Evolutionary conservation across 1,140 invertebrate species (phyloP), one percentile per base, ranked within the genome.

Genomic region (Zaprionus capensis): DNA sequence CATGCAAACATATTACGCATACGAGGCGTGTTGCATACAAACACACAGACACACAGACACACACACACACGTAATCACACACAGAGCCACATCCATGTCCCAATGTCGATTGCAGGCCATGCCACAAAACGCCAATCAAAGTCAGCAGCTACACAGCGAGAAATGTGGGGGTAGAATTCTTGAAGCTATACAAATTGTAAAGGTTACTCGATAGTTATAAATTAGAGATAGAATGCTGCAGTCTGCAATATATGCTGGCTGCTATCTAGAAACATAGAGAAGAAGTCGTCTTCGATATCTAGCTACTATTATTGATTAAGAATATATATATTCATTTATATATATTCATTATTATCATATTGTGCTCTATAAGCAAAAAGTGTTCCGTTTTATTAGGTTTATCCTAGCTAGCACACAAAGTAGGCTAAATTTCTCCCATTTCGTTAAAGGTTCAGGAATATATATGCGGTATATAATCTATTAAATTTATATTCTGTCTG

Each of bases 1-100:
- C 82, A 90, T 82, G 79, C 82, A 85, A 75, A 72, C 78, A 82
- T 53, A 85, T 85, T 86, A 85, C 82, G 82, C 77, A 85, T 86
- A 86, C 81, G 81, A 79, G 55, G 75, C 78, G 85, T 46, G 41
- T 88, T 78, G 68, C 65, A 82, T 67, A 82, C 83, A 81, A 88
- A 80, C 80, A 82, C 31, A 44, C 5, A 24, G 6, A 41, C 12
- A 36, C 7, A 82, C 31, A 44, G 3, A 24, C 12, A 82, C 31
- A 44, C 5, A 24, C 12, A 41, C 12, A 36, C 7, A 20, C 24
- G 44, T 7, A 34, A 26, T 26, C 26, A 49, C 46, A 31, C 6
- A 28, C 5, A 44, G 26, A 34, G 26, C 15, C 7, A 34, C 44
- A 34, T 22, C 4, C 41, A 28, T 28, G 24, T n/a, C 22, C 5